These are phyloP conservation scores for Holothuria leucospilota DNA, from an alignment of 53 echinoderm and acorn worm species.

Conservation along the genomic window DNA sequence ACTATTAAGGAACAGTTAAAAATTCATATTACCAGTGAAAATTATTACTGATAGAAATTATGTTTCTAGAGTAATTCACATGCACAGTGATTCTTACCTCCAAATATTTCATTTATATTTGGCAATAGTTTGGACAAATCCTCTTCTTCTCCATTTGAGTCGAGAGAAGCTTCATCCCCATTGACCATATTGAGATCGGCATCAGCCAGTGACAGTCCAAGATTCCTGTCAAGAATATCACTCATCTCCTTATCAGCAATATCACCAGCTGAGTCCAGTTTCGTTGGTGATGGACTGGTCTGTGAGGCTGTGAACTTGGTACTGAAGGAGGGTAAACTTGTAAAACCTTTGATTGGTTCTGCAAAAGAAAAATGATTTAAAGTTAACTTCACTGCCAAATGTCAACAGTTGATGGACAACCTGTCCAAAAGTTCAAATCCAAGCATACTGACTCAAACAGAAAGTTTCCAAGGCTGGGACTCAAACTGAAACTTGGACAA, in stretches of 20 bases:
- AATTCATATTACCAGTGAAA: too few species aligned
- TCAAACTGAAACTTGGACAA: too few species aligned
- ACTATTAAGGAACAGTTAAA: too few species aligned
- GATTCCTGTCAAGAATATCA: constrained; percentile 71
- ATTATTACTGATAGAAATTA: too few species aligned
- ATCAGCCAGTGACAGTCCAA: constrained; percentile 56
- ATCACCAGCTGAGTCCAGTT: constrained; percentile 32
- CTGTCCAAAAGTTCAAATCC: too few species aligned
- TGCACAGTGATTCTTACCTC: constrained; percentile 38
- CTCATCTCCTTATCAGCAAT: constrained; percentile 54
- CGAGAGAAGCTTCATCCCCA: constrained; percentile 70
- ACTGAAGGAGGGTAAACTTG: constrained; percentile 43
- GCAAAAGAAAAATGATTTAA: not conserved
- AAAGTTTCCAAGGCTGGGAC: not conserved
- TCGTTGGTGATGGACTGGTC: constrained; percentile 27
- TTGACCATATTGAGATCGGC: constrained; percentile 82
- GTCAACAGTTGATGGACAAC: too few species aligned
- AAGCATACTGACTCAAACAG: too few species aligned
- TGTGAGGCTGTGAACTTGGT: constrained; percentile 25
- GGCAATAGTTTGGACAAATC: constrained; percentile 82
- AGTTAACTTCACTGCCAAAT: too few species aligned
- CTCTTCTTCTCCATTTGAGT: constrained; percentile 80
- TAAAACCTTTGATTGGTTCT: constrained; percentile 46
- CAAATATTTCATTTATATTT: constrained; percentile 76
- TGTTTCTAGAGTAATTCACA: too few species aligned